These are phyloP conservation scores for Eupithecia pulchellata DNA, from an alignment of 2,888 invertebrate species.

Conservation along the genomic window DNA sequence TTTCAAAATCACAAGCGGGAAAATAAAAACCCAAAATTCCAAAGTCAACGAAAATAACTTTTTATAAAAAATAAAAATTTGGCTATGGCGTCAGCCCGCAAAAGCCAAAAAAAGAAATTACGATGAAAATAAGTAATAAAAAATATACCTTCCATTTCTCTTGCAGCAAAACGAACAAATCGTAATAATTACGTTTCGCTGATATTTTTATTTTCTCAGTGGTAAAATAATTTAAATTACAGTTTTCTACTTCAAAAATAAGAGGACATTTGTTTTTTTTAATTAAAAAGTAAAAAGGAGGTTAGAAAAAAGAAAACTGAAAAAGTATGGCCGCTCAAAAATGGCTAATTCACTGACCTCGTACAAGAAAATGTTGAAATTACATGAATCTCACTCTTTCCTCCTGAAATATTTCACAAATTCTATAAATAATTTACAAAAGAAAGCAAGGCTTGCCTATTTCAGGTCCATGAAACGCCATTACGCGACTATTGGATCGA, in stretches of 20 bases:
- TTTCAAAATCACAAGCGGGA: conserved; percentile 27
- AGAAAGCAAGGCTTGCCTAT: conserved; percentile 41
- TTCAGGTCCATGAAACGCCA: conserved; percentile 53
- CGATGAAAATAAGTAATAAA: not conserved
- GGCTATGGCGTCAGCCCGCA: conserved; percentile 54
- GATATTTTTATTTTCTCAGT: not conserved
- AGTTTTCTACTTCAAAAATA: conserved; percentile 37
- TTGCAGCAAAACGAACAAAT: not conserved
- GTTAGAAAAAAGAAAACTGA: conserved; percentile 61
- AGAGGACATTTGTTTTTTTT: conserved; percentile 79
- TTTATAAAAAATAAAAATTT: conserved; percentile 63
- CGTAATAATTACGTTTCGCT: not conserved
- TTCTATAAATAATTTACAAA: conserved; percentile 3
- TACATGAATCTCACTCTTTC: conserved; percentile 8
- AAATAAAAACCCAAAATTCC: conserved; percentile 43
- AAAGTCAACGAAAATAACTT: conserved; percentile 66
- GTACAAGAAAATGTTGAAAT: not conserved
- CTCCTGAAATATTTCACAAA: conserved; percentile 10
- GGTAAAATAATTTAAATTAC: not conserved
- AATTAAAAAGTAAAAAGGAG: conserved; percentile 66
- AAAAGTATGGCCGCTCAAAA: conserved; percentile 59
- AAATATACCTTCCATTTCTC: not conserved
- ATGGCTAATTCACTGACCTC: conserved; percentile 23
- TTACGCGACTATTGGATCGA: conserved; percentile 48
- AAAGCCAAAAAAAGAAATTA: not conserved